Base-by-base conservation (phyloP, 2,797 vertebrate species). In the Centroberyx gerrardi region DNA sequence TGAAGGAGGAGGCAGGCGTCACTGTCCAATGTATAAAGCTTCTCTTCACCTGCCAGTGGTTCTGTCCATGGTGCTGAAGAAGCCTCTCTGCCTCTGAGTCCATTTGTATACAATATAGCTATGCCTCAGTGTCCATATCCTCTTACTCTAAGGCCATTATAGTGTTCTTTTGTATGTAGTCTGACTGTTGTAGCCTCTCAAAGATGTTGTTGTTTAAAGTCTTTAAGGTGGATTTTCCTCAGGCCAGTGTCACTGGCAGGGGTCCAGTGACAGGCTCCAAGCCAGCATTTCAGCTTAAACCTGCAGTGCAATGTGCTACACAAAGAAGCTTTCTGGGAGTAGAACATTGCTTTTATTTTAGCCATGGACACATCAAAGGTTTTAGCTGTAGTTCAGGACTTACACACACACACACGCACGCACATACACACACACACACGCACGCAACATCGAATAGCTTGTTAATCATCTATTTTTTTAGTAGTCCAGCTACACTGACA, bases 11-110 rank as follows among this genome's bases (percentile, higher is more conserved):
- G 60, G 51, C 42, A 14, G 42, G 42, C 14, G 42, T 44, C 5
- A 4, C 54, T 56, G 51, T 69, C 53, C 4, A 4, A 2, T 36
- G 59, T 38, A 13, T 0, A 14, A n/a, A 60, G 48, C 38, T 33
- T 62, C 18, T 63, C 9, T 29, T 54, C 67, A 65, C 68, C 68
- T 62, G 42, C 54, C 55, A 0, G 38, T 0, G 69, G 60, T 22
- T 79, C 87, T 91, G 73, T 83, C 85, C 80, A 1, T 84, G 87
- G 83, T 87, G 72, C 86, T 88, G 76, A 84, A 78, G 33, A 38
- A 18, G 48, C 36, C 52, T 40, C 8, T 40, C 29, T 67, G 15
- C 27, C 8, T 51, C 60, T 48, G 40, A 42, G 40, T 29, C 29
- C 40, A 40, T 18, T 22, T 18, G 4, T 29, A 36, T 9, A 40